Conservation (phyloP, 2,797 vertebrate species). For the Momotus momota region DNA sequence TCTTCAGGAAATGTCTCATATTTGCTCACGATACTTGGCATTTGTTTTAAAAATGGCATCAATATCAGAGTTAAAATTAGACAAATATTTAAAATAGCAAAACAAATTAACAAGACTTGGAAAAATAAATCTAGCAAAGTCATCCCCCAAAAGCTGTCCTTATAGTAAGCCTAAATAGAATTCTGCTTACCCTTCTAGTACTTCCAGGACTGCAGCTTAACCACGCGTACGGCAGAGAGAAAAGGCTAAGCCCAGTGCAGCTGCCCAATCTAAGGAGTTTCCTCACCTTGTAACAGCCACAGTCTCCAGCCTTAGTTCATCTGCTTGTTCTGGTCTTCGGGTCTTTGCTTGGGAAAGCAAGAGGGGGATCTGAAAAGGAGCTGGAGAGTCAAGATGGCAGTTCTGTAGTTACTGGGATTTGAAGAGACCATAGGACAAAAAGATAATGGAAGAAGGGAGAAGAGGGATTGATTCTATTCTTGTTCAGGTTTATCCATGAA, state of each 20-base stretch:
- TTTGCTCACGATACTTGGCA: background rate
- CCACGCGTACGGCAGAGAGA: too few relatives aligned
- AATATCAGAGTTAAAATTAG: background rate
- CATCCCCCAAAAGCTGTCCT: background rate
- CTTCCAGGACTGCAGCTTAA: background rate
- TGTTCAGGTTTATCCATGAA: background rate
- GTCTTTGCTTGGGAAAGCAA: background rate
- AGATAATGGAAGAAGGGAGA: background rate
- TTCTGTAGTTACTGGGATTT: background rate
- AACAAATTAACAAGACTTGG: background rate
- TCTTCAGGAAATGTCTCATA: background rate
- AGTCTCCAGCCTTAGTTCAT: background rate
- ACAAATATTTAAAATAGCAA: background rate
- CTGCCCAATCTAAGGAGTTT: background rate
- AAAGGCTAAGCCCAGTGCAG: background rate
- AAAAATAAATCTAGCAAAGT: background rate
- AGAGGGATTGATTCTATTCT: background rate
- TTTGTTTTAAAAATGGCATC: conserved; percentile 10
- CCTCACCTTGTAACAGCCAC: background rate
- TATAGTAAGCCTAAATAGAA: background rate
- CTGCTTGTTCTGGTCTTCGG: background rate
- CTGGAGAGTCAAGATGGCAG: background rate
- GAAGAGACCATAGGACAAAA: background rate
- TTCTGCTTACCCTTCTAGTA: background rate
- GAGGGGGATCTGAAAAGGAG: background rate